A percentile compares a stretch with the other conserved stretches of the same genome.
These are phyloP conservation scores for Gadus chalcogrammus DNA, from an alignment of 2,113 vertebrate genomes.

Conservation along the genomic window DNA sequence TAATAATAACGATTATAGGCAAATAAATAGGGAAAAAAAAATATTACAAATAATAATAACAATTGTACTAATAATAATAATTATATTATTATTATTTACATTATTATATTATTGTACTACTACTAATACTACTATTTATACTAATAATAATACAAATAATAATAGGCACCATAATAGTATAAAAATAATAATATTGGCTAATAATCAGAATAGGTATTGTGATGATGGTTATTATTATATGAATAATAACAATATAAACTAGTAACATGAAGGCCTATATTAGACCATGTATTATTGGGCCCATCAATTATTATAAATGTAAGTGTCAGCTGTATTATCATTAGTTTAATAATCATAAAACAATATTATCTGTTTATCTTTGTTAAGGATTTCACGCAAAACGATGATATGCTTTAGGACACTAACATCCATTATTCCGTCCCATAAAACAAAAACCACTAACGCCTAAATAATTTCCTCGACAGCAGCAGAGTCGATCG, in stretches of 20 bases:
- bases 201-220: neutral
- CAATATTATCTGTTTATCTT: neutral
- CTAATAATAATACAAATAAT: neutral
- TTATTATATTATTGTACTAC: neutral
- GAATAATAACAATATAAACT: neutral
- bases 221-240: neutral
- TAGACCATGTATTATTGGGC: neutral
- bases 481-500: neutral
- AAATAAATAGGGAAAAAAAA: neutral
- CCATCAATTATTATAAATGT: neutral
- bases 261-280: neutral
- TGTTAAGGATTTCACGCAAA: neutral
- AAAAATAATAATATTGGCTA: no score
- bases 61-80: neutral
- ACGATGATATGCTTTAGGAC: neutral
- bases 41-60: constrained; percentile 3
- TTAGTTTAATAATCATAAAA: neutral
- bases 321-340: neutral
- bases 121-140: constrained; percentile 13
- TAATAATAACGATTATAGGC: neutral
- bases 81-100: no score
- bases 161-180: no score
- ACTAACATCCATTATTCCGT: neutral
- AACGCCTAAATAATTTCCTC: neutral
- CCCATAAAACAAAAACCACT: neutral